Base-by-base conservation (phyloP, 2,888 invertebrate species). In the Thereva nobilitata region DNA sequence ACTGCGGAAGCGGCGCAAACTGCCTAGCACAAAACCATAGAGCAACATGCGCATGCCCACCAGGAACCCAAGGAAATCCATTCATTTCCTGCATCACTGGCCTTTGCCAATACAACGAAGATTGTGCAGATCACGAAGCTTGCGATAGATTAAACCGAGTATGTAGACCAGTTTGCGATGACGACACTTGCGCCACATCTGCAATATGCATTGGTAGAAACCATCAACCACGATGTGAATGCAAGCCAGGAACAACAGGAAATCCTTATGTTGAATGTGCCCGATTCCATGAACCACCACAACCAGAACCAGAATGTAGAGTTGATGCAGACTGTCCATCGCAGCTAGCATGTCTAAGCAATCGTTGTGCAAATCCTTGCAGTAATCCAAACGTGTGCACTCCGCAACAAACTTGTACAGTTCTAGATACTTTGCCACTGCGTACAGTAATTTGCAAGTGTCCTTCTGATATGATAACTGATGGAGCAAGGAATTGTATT, bases 391-490 rank as follows among this genome's bases (percentile, higher is more conserved):
- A 87, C 72, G 86, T 91, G 52, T 95, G 95, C 76, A 87, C 87
- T 10, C 82, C 85, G 4, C 91, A 91, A 71, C 91, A 95, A 73
- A 85, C 89, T 67, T 95, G 95, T 78, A 84, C 87, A 68, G 91
- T 92, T 0, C 82, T 91, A 8, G 91, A 93, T 73, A 88, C 92
- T 0, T 76, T 89, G 53, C 93, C 95, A 2, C 80, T 93, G 70
- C 86, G 93, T 61, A 93, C 93, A 0, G 88, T 94, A 73, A 90
- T 93, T 73, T 95, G 95, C 76, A 87, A 90, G 75, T 95, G 95
- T 80, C 91, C 93, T 10, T 85, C 89, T 47, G 93, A 93, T 70
- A 91, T 90, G 0, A 85, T 91, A 52, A 87, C 89, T 0, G 90
- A 91, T 71, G 84, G 84, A 5, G 87, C 88, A 64, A 90, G 89